A percentile compares a stretch with the other conserved stretches of the same genome.
Conservation (phyloP, 1,140 invertebrate species). For the Mactra quadrangularis region DNA sequence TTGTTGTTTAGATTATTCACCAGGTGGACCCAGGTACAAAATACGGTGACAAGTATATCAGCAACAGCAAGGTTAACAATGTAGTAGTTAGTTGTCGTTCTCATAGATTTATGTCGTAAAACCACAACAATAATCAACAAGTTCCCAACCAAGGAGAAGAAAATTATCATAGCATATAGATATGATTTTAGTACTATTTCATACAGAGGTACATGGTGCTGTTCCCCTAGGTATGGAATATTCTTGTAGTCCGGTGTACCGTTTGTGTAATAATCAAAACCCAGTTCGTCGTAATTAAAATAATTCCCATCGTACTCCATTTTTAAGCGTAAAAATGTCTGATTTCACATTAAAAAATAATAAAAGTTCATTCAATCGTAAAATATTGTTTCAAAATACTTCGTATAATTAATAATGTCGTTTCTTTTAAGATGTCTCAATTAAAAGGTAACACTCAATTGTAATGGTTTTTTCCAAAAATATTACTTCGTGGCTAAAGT, state of each 20-base stretch:
- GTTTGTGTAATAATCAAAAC: too few species aligned
- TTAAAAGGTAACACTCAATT: too few species aligned
- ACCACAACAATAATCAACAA: constrained; percentile 69
- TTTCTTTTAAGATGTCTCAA: too few species aligned
- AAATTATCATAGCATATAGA: constrained; percentile 75
- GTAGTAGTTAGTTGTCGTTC: constrained; percentile 76
- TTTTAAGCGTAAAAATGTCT: too few species aligned
- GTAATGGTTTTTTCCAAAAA: too few species aligned
- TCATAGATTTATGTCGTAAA: constrained; percentile 69
- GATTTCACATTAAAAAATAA: too few species aligned
- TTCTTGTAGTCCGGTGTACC: constrained; percentile 32
- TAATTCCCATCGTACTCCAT: too few species aligned
- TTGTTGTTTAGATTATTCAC: constrained; percentile 73
- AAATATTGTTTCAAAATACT: too few species aligned
- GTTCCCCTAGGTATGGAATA: constrained; percentile 44
- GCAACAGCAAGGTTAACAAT: constrained; percentile 77
- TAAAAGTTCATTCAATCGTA: too few species aligned
- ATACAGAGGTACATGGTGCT: constrained; percentile 57
- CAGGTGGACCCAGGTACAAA: constrained; percentile 84
- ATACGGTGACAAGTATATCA: constrained; percentile 81
- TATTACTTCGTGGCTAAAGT: too few species aligned
- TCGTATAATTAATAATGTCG: too few species aligned
- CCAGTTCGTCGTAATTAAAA: too few species aligned
- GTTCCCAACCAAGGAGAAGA: constrained; percentile 71
- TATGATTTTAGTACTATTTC: constrained; percentile 77